Evolutionary conservation across 2,888 invertebrate genomes (phyloP).

Genomic region (Tetrapedia diversipes): DNA sequence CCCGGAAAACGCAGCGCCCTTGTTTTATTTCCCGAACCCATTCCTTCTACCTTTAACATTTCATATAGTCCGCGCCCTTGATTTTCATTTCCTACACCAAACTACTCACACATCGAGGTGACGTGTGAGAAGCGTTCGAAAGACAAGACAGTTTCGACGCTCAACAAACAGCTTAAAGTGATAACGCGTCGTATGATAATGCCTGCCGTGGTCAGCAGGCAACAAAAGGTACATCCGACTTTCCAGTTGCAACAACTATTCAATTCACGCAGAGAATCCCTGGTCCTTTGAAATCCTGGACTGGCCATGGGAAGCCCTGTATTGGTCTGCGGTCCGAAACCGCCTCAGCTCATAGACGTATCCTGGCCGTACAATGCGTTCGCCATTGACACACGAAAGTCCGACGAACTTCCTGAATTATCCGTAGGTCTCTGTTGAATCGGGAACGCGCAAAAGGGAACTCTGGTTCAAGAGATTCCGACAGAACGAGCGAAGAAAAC

Average conservation of each 20-base stretch:
- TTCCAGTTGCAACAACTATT: constrained; percentile 51
- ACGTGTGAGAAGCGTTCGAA: no score
- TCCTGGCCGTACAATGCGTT: constrained; percentile 30
- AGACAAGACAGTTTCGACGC: no score
- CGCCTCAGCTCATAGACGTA: constrained; percentile 18
- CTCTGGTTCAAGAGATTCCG: constrained; percentile 1
- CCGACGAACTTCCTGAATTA: constrained; percentile 5
- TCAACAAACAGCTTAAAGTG: constrained; percentile 2
- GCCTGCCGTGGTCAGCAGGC: not conserved
- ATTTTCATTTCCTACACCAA: no score
- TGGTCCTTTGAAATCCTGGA: constrained; percentile 51
- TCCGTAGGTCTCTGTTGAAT: constrained; percentile 3
- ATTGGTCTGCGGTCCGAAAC: constrained; percentile 43
- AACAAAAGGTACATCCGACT: constrained; percentile 45
- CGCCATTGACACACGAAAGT: constrained; percentile 36
- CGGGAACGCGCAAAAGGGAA: not conserved
- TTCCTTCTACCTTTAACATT: no score
- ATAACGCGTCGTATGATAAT: constrained; percentile 33
- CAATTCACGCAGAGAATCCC: constrained; percentile 47
- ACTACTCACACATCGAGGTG: no score
- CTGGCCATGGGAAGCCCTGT: constrained; percentile 27
- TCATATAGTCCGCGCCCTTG: no score
- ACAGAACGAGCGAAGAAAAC: not conserved
- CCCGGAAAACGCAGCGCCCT: no score
- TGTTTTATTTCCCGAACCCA: no score